Evolutionary conservation across 2,113 vertebrate species (phyloP), one percentile per base, ranked within the genome.

Genomic region (Chaetodon auriga): DNA sequence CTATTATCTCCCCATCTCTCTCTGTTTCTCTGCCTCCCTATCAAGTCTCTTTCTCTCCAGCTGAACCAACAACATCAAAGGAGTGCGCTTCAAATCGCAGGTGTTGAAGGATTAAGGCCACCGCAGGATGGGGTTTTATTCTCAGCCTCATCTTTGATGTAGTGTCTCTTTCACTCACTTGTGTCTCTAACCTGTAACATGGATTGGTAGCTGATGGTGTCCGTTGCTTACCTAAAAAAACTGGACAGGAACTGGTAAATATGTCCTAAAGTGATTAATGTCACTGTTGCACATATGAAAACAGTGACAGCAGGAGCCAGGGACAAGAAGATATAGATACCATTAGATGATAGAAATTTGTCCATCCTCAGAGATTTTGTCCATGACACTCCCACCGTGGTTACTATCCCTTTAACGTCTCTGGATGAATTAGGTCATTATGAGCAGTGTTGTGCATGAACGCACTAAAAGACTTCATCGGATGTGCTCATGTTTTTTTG

Each of bases 51-150:
- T 72, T 84, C 83, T 86, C 80, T 90, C 75, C 65, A 63, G 80
- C 90, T 80, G 81, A 86, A 87, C 83, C 77, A 88, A 81, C 88
- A 51, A 82, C 93, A 94, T 94, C 92, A 95, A 94, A 95, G 93
- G 80, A 86, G 78, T 48, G 70, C 84, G 87, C 87, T 94, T 94
- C 92, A 94, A 80, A 91, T 95, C 75, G 70, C 95, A 95, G 95
- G 94, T 95, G 94, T 93, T 87, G 91, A 89, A 93, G 93, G 94
- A 95, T 95, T 95, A 94, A 94, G 92, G 94, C 91, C 89, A 93
- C 93, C 91, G 92, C 91, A 77, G 90, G 91, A 92, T 69, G 78
- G 71, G 85, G 48, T 92, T 88, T 86, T 87, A 87, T 91, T 87
- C 90, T 88, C 87, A 84, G 75, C 69, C 82, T 88, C 83, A 85